A percentile compares a stretch with the other conserved stretches of the same genome.
phyloP scores from a whole-genome alignment of 2,797 vertebrate species.

The Pitangus sulphuratus region DNA sequence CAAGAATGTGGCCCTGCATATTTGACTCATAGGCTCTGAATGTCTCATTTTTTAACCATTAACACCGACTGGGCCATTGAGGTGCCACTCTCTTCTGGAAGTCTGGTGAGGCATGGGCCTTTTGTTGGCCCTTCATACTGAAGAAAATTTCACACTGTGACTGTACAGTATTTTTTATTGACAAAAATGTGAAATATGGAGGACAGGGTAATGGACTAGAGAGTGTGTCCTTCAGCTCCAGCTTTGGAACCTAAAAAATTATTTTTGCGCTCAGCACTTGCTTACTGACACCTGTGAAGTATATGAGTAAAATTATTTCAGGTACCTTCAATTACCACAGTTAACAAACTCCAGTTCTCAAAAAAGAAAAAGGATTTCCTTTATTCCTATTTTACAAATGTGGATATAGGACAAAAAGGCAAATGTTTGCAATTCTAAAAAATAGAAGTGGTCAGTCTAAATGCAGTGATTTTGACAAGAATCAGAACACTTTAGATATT shows the following conservation, averaged over 20 bases:
- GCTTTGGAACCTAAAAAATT: neutral
- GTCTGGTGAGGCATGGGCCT: constrained; percentile 2
- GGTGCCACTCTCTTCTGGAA: constrained; percentile 5
- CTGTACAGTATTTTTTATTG: constrained; percentile 28
- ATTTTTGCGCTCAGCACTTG: neutral
- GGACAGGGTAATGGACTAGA: neutral
- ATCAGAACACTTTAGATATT: neutral
- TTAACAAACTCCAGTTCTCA: neutral
- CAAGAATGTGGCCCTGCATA: constrained; percentile 1
- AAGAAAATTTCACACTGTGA: constrained; percentile 11
- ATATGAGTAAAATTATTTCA: neutral
- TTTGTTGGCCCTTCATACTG: constrained; percentile 11
- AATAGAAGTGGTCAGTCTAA: neutral
- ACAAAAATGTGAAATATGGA: constrained; percentile 53
- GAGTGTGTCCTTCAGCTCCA: neutral
- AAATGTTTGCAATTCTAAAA: neutral
- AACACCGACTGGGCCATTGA: neutral
- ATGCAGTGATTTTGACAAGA: neutral
- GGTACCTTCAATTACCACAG: neutral
- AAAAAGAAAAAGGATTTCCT: neutral
- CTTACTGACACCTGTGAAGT: neutral
- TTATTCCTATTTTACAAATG: neutral
- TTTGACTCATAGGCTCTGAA: constrained; percentile 45
- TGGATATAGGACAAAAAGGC: rapidly evolving
- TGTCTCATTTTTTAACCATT: constrained; percentile 17